Evolutionary conservation across 53 echinoderm and acorn worm genomes (phyloP).

Genomic region (Paelopatides confundens): DNA sequence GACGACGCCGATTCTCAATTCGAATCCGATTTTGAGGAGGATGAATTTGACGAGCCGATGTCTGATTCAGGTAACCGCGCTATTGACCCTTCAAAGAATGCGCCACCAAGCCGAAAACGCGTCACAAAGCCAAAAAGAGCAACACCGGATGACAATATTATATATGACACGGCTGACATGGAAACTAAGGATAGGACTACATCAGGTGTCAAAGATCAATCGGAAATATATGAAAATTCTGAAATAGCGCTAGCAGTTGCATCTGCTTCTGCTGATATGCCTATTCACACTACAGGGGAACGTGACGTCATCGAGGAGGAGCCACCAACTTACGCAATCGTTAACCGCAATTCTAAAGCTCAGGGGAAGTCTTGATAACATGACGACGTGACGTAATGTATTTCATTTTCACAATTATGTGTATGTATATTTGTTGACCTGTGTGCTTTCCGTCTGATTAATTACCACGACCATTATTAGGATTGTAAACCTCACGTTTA

Average conservation of each 20-base stretch:
- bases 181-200: background rate
- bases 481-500: too few species aligned
- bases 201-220: background rate
- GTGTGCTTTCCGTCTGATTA: too few species aligned
- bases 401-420: too few species aligned
- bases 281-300: background rate
- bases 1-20: conserved; percentile 41
- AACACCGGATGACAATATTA: too few species aligned
- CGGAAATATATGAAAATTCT: background rate
- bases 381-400: too few species aligned
- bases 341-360: conserved; percentile 11
- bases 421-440: too few species aligned
- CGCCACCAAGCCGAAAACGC: conserved; percentile 38
- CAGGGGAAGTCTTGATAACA: too few species aligned
- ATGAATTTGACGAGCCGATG: conserved; percentile 40
- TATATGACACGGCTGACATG: background rate
- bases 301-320: background rate
- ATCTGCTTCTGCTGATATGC: background rate
- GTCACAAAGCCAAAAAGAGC: too few species aligned
- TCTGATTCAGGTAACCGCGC: conserved; percentile 30
- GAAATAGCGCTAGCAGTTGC: background rate
- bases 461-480: too few species aligned
- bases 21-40: conserved; percentile 44
- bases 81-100: conserved; percentile 5
- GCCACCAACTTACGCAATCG: conserved; percentile 5